These are phyloP conservation scores for Hycleus cichorii DNA, from an alignment of 1,140 invertebrate species.

Conservation along the genomic window DNA sequence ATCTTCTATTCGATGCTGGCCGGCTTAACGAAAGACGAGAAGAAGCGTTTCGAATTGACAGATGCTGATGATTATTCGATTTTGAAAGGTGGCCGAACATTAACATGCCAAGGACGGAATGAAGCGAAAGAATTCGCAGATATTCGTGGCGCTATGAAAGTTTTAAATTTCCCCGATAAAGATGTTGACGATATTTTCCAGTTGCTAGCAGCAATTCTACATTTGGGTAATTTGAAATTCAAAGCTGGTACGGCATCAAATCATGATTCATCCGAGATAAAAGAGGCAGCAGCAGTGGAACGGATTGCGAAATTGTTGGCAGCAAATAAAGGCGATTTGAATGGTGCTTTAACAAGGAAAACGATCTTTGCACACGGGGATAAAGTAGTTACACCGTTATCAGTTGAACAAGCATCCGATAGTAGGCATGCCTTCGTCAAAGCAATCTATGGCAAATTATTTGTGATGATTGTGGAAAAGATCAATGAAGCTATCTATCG, in stretches of 20 bases:
- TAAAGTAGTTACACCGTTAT: constrained; percentile 43
- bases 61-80: constrained; percentile 72
- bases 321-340: constrained; percentile 59
- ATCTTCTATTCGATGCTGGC: constrained; percentile 91
- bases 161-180: constrained; percentile 77
- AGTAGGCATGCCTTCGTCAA: constrained; percentile 88
- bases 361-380: constrained; percentile 86
- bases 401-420: constrained; percentile 66
- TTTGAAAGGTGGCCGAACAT: constrained; percentile 61
- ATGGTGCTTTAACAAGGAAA: constrained; percentile 75
- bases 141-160: constrained; percentile 84
- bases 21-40: constrained; percentile 73
- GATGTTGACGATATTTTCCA: constrained; percentile 69
- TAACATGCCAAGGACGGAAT: constrained; percentile 71
- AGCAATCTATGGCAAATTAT: constrained; percentile 86
- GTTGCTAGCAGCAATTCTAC: constrained; percentile 75
- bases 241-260: constrained; percentile 67
- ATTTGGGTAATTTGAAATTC: constrained; percentile 86
- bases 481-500: constrained; percentile 84
- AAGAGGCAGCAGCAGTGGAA: constrained; percentile 56
- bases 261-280: constrained; percentile 73
- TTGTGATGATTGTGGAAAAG: constrained; percentile 83
- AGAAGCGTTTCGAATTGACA: constrained; percentile 66
- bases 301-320: constrained; percentile 63
- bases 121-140: constrained; percentile 80